These are phyloP conservation scores for Podilymbus podiceps DNA, from an alignment of 2,113 vertebrate genomes.

Conservation along the genomic window DNA sequence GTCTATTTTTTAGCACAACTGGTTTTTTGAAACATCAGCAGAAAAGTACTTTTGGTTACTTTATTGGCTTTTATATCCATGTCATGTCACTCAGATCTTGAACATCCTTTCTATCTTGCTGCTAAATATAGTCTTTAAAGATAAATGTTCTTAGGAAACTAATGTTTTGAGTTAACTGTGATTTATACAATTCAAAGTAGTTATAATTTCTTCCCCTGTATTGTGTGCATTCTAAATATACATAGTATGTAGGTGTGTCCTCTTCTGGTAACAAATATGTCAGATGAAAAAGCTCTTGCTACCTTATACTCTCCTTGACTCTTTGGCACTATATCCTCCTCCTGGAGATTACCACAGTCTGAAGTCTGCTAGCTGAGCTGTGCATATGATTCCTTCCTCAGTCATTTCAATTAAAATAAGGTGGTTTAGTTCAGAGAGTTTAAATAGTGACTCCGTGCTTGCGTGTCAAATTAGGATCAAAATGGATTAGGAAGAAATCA, in stretches of 20 bases:
- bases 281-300: not conserved
- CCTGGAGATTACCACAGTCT: not conserved
- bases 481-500: not conserved
- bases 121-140: not conserved
- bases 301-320: not conserved
- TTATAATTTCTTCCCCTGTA: not conserved
- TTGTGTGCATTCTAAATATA: not conserved
- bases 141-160: not conserved
- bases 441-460: not conserved
- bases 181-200: not conserved
- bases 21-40: not conserved
- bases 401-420: not conserved
- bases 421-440: not conserved
- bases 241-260: not conserved
- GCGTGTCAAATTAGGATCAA: not conserved
- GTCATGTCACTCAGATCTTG: not conserved
- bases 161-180: not conserved
- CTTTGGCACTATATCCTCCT: not conserved
- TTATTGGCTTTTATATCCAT: not conserved
- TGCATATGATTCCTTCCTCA: not conserved
- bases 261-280: not conserved
- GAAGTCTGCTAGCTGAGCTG: not conserved
- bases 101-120: not conserved
- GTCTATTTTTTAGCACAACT: not conserved
- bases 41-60: not conserved